These are phyloP conservation scores for Watsonalla cultraria DNA, from an alignment of 2,888 invertebrate genomes.

Conservation along the genomic window DNA sequence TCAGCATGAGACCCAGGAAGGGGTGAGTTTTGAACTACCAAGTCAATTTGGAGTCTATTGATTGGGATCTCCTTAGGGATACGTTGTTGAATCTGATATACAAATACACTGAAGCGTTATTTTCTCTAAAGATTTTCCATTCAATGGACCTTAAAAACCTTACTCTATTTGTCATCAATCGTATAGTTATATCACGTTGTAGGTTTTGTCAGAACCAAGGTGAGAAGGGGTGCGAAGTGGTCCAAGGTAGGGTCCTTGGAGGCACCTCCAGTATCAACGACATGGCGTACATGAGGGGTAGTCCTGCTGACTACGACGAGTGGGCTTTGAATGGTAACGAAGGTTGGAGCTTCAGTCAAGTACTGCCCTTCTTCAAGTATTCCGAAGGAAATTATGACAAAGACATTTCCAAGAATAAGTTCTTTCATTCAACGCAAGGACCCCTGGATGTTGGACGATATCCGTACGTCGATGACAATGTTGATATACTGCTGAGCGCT, in stretches of 20 bases:
- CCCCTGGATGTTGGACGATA: slow-evolving; percentile 68
- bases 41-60: slow-evolving; percentile 18
- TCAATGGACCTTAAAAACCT: slow-evolving; percentile 15
- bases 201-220: slow-evolving; percentile 64
- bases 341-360: slow-evolving; percentile 61
- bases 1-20: slow-evolving; percentile 62
- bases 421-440: slow-evolving; percentile 66
- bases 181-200: slow-evolving; percentile 36
- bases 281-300: slow-evolving; percentile 70
- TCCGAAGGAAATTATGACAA: slow-evolving; percentile 73
- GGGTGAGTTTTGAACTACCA: slow-evolving; percentile 40
- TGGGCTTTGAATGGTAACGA: slow-evolving; percentile 66
- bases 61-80: slow-evolving; percentile 6
- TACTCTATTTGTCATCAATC: slow-evolving; percentile 33
- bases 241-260: slow-evolving; percentile 65
- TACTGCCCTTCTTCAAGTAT: slow-evolving; percentile 68
- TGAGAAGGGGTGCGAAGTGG: slow-evolving; percentile 57
- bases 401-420: slow-evolving; percentile 63
- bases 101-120: neutral
- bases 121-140: slow-evolving; percentile 12
- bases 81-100: neutral
- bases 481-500: slow-evolving; percentile 62
- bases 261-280: slow-evolving; percentile 68
- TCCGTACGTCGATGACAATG: slow-evolving; percentile 64
- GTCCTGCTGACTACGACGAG: slow-evolving; percentile 68